Base-by-base conservation (phyloP, 2,888 invertebrate species). In the Macrophya annulata region DNA sequence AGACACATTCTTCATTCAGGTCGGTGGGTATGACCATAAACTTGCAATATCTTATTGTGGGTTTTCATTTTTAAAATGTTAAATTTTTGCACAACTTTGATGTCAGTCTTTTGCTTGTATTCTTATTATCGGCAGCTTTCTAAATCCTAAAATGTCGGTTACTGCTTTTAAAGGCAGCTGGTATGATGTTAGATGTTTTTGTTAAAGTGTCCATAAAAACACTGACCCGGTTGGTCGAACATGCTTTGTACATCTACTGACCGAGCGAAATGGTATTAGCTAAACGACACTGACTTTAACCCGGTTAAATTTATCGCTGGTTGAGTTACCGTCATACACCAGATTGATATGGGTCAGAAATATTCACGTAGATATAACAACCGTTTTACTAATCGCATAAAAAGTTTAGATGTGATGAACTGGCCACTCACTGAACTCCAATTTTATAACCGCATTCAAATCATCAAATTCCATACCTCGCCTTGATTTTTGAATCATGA, bases 1-100 rank as follows among this genome's bases (percentile, higher is more conserved):
- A 88, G 90, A 83, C 88, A 89, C 65, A 87, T 92, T 84, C 89
- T 92, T 37, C 90, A 91, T 48, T 88, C 91, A 90, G 92, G 93
- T 93, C 48, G 45, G 85, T 83, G 55, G 40, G 76, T 74, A 83
- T 82, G 40, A 40, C 81, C 82, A 17, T 82, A 48, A 48, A 25
- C 51, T 55, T 37, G n/a, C 6, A 9, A 77, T 68, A 37, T 68
- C 15, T 37, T 2, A 17, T 0, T 6, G 37, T 1, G 17, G 37
- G 37, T 68, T 68, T 37, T 4, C 1, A 68, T 55, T 55, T 55
- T 1, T 5, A 5, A n/a, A 1, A 17, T 17, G 5, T 4, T 2
- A 1, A 17, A 55, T 1, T 17, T 55, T 17, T 55, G 5, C 55
- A 17, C 40, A 25, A 25, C 25, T 31, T 68, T 17, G n/a, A 15